These are phyloP conservation scores for Agrochola macilenta DNA, from an alignment of 2,888 invertebrate genomes.

Conservation along the genomic window DNA sequence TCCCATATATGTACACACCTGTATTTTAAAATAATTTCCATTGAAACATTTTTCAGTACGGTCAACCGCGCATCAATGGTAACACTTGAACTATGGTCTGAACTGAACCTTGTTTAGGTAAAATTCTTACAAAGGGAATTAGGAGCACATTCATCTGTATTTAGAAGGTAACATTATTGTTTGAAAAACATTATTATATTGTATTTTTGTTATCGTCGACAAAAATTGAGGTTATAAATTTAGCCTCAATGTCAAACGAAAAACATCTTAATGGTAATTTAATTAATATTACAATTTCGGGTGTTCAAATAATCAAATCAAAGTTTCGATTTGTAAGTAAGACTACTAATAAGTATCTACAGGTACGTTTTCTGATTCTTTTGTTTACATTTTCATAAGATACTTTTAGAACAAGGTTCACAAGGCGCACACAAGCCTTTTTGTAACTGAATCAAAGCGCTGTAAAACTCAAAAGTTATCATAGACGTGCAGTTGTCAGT, in stretches of 20 bases:
- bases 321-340: background rate
- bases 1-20: slow-evolving; percentile 1
- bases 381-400: background rate
- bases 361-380: background rate
- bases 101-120: background rate
- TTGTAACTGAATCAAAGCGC: background rate
- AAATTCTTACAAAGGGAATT: background rate
- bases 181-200: background rate
- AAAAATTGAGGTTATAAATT: background rate
- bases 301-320: background rate
- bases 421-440: background rate
- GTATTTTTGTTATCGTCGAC: no score
- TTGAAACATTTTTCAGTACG: slow-evolving; percentile 47
- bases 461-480: background rate
- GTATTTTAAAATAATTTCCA: slow-evolving; percentile 51
- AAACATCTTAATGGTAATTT: no score
- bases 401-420: background rate
- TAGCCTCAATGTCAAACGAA: background rate
- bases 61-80: slow-evolving; percentile 1
- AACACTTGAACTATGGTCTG: background rate
- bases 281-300: background rate
- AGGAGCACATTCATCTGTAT: background rate
- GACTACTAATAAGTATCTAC: background rate
- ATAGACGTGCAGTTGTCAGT: slow-evolving; percentile 15
- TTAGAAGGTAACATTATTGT: background rate